Evolutionary conservation across 2,797 vertebrate species (phyloP).

Genomic region (Bradypodion ventrale): DNA sequence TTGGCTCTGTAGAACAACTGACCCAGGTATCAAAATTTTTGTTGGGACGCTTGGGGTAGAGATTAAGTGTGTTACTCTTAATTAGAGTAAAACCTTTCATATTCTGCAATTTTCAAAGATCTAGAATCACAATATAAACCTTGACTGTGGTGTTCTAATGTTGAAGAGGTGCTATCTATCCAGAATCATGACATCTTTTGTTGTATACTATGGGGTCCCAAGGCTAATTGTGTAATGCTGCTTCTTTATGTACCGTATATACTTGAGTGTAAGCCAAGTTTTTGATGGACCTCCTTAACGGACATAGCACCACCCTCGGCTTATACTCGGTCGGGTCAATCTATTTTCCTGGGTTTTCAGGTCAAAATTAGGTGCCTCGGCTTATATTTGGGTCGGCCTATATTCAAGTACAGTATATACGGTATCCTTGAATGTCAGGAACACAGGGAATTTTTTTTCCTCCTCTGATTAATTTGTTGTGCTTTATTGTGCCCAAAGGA

Average conservation of each 20-base stretch:
- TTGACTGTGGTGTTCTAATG: not conserved
- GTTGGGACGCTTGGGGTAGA: not conserved
- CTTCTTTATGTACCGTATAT: not conserved
- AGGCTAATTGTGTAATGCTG: not conserved
- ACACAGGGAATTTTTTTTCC: not conserved
- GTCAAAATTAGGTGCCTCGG: too few relatives aligned
- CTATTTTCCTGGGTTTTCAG: too few relatives aligned
- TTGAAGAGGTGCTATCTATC: not conserved
- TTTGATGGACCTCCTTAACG: too few relatives aligned
- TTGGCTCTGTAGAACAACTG: constrained; percentile 93
- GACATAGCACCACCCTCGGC: too few relatives aligned
- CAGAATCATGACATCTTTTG: not conserved
- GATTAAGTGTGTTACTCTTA: not conserved
- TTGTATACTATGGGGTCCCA: not conserved
- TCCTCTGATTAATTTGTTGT: not conserved
- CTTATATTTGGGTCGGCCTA: too few relatives aligned
- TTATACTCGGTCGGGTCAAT: too few relatives aligned
- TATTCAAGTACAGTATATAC: too few relatives aligned
- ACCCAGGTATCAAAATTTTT: constrained; percentile 81
- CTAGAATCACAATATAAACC: not conserved
- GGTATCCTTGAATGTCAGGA: not conserved
- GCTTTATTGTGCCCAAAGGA: not conserved
- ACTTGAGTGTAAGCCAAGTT: too few relatives aligned
- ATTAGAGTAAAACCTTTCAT: not conserved
- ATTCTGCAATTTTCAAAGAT: not conserved